Evolutionary conservation across 2,113 vertebrate species (phyloP).

Genomic region (Callocephalon fimbriatum): DNA sequence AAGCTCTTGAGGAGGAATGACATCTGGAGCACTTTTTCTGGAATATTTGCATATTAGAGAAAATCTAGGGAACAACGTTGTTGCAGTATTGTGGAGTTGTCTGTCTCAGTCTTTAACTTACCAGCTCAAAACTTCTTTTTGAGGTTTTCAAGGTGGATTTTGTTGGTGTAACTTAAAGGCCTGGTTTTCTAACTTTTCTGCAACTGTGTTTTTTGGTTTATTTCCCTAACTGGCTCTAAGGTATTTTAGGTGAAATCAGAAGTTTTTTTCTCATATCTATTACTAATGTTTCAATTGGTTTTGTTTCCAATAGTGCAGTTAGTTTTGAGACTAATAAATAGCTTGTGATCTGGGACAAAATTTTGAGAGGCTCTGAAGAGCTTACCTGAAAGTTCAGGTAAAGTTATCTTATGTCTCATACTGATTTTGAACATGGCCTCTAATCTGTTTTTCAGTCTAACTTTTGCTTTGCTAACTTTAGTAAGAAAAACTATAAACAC

Average conservation of each 20-base stretch:
- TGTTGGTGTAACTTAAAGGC: neutral
- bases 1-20: neutral
- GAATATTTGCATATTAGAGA: neutral
- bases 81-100: neutral
- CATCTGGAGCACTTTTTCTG: neutral
- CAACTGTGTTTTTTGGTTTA: neutral
- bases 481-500: slow-evolving; percentile 20
- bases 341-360: neutral
- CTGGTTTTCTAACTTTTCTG: neutral
- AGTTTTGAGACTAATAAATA: neutral
- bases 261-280: neutral
- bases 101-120: neutral
- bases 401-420: neutral
- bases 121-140: neutral
- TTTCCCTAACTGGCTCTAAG: neutral
- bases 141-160: neutral
- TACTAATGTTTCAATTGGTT: neutral
- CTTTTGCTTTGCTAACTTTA: slow-evolving; percentile 35
- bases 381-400: neutral
- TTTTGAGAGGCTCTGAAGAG: neutral
- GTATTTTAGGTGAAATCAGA: neutral
- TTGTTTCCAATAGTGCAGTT: neutral
- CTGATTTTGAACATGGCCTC: neutral
- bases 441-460: slow-evolving; percentile 15
- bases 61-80: neutral